Percentiles rank a stretch among this genome's conserved stretches.
Evolutionary conservation across 2,797 vertebrate species (phyloP).

Genomic region (Chiropotes sagulatus): DNA sequence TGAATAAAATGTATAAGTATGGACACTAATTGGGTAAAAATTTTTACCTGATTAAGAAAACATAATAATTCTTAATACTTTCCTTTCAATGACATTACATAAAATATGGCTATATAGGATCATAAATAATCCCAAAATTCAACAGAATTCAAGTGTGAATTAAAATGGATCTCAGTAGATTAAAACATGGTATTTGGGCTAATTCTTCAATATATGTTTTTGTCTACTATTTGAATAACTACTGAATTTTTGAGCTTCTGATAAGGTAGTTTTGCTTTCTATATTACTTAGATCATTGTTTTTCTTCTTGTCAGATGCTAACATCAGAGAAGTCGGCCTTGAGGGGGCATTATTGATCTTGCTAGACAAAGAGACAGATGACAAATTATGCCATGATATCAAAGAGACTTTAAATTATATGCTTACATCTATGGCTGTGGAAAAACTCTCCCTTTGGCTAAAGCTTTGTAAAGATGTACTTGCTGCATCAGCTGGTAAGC

Average conservation of each 20-base stretch:
- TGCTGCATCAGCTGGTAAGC: slow-evolving; percentile 91
- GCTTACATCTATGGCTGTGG: slow-evolving; percentile 89
- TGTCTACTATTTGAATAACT: slow-evolving; percentile 5
- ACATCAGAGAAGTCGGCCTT: slow-evolving; percentile 93
- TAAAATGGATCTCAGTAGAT: not conserved
- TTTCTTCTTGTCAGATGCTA: slow-evolving; percentile 87
- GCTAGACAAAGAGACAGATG: slow-evolving; percentile 92
- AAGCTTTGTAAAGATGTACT: slow-evolving; percentile 96
- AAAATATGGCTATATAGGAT: not conserved
- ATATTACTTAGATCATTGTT: slow-evolving; percentile 57
- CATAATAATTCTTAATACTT: not conserved
- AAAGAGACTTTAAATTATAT: slow-evolving; percentile 93
- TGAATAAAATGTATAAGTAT: not conserved
- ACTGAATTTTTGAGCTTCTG: slow-evolving; percentile 29
- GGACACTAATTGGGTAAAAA: slow-evolving; percentile 19
- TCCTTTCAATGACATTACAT: not conserved
- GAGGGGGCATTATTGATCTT: slow-evolving; percentile 93
- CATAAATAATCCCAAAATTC: not conserved
- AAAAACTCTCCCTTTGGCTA: slow-evolving; percentile 93
- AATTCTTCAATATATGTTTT: not conserved
- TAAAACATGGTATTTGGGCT: not conserved
- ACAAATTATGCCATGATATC: slow-evolving; percentile 89
- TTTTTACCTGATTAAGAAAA: not conserved
- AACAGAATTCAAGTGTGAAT: not conserved
- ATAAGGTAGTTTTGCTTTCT: slow-evolving; percentile 65